Evolutionary conservation across 2,888 invertebrate species (phyloP).

Genomic region (Cheilosia urbana): DNA sequence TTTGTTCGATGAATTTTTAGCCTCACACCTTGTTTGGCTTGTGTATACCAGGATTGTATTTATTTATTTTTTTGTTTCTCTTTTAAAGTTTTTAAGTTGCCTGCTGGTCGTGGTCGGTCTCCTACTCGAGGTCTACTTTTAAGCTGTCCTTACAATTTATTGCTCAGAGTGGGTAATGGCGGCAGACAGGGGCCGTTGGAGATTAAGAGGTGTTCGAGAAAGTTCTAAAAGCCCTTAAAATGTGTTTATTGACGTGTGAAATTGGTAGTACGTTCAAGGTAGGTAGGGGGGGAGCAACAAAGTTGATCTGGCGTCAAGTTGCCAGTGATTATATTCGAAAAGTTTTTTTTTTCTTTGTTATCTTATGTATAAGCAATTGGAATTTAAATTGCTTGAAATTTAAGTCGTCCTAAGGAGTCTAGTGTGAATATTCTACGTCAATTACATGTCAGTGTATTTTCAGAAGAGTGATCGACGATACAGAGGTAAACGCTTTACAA

Average conservation of each 20-base stretch:
- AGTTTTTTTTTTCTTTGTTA: background rate
- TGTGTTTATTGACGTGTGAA: slow-evolving; percentile 73
- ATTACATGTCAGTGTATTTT: background rate
- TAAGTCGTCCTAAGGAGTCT: background rate
- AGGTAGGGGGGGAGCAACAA: background rate
- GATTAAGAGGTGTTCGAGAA: slow-evolving; percentile 67
- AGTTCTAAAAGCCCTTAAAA: slow-evolving; percentile 60
- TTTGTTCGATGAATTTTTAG: slow-evolving; percentile 66
- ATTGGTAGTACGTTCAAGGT: slow-evolving; percentile 54
- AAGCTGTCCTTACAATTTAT: slow-evolving; percentile 22
- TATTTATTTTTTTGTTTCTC: background rate
- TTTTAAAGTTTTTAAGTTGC: slow-evolving; percentile 52
- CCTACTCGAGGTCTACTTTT: slow-evolving; percentile 20
- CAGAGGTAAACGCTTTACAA: too few relatives aligned
- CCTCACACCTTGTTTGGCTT: slow-evolving; percentile 63
- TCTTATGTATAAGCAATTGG: background rate
- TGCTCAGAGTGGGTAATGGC: slow-evolving; percentile 35
- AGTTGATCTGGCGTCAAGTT: background rate
- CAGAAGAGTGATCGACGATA: background rate
- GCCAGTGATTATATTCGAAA: background rate
- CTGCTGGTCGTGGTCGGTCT: slow-evolving; percentile 43
- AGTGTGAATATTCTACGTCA: background rate
- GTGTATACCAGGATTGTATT: slow-evolving; percentile 29
- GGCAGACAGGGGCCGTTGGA: slow-evolving; percentile 36
- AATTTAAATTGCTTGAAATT: slow-evolving; percentile 9